Conservation (phyloP, 2,797 vertebrate genomes). For the Acanthopagrus latus region DNA sequence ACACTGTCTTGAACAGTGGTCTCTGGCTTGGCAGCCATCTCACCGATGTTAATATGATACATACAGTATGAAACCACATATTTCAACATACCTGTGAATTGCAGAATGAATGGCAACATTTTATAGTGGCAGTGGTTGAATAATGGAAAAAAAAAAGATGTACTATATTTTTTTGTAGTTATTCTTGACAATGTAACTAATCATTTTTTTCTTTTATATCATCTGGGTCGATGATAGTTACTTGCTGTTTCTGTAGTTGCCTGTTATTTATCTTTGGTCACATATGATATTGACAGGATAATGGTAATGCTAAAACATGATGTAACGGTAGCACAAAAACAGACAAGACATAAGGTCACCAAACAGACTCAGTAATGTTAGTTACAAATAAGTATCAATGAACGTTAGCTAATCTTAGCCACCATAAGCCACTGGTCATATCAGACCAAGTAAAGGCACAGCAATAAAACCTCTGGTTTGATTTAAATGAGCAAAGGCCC, state of each 20-base stretch:
- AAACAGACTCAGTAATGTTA: background rate
- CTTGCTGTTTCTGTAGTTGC: background rate
- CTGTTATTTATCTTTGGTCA: background rate
- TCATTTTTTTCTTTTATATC: too few species aligned
- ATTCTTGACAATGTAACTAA: too few species aligned
- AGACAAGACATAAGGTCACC: background rate
- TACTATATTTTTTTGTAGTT: too few species aligned
- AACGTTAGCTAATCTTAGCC: background rate
- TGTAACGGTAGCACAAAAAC: background rate
- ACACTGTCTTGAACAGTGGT: too few species aligned
- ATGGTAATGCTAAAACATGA: background rate
- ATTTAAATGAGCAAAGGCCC: background rate
- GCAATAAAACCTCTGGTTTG: background rate
- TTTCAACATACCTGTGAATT: too few species aligned
- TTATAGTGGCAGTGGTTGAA: too few species aligned
- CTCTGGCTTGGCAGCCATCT: too few species aligned
- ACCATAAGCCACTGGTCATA: background rate
- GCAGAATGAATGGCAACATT: too few species aligned
- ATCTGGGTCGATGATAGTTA: too few species aligned
- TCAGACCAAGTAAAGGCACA: background rate
- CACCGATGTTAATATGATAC: too few species aligned
- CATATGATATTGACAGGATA: slow-evolving; percentile 3
- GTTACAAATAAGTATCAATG: background rate
- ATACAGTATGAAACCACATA: too few species aligned
- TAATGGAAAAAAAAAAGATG: too few species aligned